Evolutionary conservation across 2,888 invertebrate genomes (phyloP), one percentile per base, ranked within the genome.

Genomic region (Hypselothyrea guttata): DNA sequence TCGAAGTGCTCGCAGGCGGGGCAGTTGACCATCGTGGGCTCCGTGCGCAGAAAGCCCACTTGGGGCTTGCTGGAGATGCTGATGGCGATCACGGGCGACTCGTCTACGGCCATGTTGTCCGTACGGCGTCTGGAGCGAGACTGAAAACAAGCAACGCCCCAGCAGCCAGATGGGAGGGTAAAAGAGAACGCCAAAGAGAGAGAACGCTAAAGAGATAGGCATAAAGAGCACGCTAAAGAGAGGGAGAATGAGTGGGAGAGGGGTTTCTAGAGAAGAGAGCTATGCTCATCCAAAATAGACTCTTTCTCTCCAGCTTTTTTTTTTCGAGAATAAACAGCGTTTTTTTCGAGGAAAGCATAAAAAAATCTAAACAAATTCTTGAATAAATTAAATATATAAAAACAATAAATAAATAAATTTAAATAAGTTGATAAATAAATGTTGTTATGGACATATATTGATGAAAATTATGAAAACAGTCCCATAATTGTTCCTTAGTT

Each of bases 1-100:
- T 79, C 77, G n/a, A 66, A 76, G n/a, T 63, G 74, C 33, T 85
- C 79, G 55, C 89, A 89, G 34, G 88, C 69, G 2, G 88, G 87
- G 58, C 89, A 89, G 41, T 81, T 77, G 1, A 88, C 68, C 44
- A 84, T 77, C 1, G 84, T 88, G 9, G 88, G 60, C 27, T 84
- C 58, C 46, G 61, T 69, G 1, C 69, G 71, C 11, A 89, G 75
- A 49, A 76, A 77, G 2, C 88, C 88, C 58, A 88, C 75, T 35
- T 78, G 69, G 0, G 81, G 64, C 5, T 71, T 75, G 18, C 38
- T 67, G n/a, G 48, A 55, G 27, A 84, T 64, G 47, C 60, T 66
- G 0, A 71, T 58, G 33, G 79, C 61, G 22, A 79, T 59, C 8
- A 71, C 54, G 46, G 75, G 73, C 33, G 60, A 76, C 55, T 85